Conservation (phyloP, 2,797 vertebrate species). For the Bovichtus variegatus region DNA sequence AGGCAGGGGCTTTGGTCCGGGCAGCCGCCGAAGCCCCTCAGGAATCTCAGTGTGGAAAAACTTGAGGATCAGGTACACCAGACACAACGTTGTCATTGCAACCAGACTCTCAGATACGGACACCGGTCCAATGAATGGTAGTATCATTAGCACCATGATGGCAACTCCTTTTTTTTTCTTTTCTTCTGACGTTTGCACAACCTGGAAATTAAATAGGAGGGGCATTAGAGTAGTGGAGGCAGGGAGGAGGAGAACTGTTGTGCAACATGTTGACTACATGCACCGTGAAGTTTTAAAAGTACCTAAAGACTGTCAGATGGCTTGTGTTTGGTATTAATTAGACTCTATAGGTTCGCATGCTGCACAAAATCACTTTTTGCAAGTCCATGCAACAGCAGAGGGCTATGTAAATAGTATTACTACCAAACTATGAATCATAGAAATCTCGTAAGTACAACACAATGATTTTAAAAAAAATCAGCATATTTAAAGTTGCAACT, state of each 20-base stretch:
- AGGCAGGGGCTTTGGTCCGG: conserved; percentile 89
- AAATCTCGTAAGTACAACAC: background rate
- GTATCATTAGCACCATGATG: conserved; percentile 80
- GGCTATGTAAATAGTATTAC: background rate
- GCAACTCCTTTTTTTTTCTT: conserved; percentile 33
- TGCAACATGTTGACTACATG: conserved; percentile 57
- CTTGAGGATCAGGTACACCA: conserved; percentile 84
- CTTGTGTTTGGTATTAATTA: conserved; percentile 10
- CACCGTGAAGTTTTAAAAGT: conserved; percentile 22
- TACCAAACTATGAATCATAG: background rate
- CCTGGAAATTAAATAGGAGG: conserved; percentile 74
- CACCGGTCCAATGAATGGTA: conserved; percentile 78
- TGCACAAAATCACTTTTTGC: background rate
- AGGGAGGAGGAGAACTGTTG: conserved; percentile 53
- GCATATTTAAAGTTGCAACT: conserved; percentile 6
- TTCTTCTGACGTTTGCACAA: conserved; percentile 53
- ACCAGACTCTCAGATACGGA: conserved; percentile 86
- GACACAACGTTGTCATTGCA: conserved; percentile 75
- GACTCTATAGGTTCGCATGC: background rate
- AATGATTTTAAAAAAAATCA: background rate
- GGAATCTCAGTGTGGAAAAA: conserved; percentile 76
- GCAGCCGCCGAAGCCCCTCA: conserved; percentile 85
- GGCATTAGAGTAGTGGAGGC: conserved; percentile 54
- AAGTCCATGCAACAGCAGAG: background rate
- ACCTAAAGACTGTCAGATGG: background rate